Conservation (phyloP, 2,888 invertebrate species). For the Mythimna albipuncta region DNA sequence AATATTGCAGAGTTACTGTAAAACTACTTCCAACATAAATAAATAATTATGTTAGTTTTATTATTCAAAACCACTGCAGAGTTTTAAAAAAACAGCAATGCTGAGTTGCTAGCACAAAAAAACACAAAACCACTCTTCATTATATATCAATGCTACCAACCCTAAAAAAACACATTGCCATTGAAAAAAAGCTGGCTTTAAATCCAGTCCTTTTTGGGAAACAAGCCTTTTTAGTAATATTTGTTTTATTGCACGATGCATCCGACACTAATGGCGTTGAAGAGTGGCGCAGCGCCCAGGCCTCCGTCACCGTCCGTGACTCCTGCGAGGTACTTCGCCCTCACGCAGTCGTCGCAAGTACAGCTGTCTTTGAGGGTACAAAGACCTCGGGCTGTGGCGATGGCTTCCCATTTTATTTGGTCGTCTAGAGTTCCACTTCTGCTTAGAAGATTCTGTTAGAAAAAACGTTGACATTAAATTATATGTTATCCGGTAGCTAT, state of each 20-base stretch:
- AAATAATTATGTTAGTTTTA: not conserved
- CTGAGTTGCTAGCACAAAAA: conserved; percentile 28
- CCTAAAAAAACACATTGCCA: conserved; percentile 30
- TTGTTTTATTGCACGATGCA: conserved; percentile 76
- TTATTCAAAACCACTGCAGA: conserved; percentile 24
- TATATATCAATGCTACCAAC: conserved; percentile 43
- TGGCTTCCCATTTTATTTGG: conserved; percentile 88
- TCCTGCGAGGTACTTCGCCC: conserved; percentile 77
- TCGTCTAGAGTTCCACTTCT: conserved; percentile 82
- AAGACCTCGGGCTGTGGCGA: conserved; percentile 84
- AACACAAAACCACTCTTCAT: conserved; percentile 17
- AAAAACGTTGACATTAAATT: not conserved
- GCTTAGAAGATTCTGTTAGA: conserved; percentile 80
- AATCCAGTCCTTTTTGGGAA: conserved; percentile 6
- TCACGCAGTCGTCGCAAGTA: conserved; percentile 79
- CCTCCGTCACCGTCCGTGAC: conserved; percentile 85
- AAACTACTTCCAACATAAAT: conserved; percentile 4
- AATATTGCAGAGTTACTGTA: conserved; percentile 5
- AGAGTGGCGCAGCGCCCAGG: conserved; percentile 81
- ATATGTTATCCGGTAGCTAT: not conserved
- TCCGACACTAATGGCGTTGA: conserved; percentile 80
- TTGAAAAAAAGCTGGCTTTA: conserved; percentile 12
- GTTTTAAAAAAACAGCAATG: conserved; percentile 14
- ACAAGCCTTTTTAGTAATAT: not conserved
- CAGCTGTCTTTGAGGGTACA: conserved; percentile 85